Base-by-base conservation (phyloP, 2,797 vertebrate genomes). In the Myotis pilosus region DNA sequence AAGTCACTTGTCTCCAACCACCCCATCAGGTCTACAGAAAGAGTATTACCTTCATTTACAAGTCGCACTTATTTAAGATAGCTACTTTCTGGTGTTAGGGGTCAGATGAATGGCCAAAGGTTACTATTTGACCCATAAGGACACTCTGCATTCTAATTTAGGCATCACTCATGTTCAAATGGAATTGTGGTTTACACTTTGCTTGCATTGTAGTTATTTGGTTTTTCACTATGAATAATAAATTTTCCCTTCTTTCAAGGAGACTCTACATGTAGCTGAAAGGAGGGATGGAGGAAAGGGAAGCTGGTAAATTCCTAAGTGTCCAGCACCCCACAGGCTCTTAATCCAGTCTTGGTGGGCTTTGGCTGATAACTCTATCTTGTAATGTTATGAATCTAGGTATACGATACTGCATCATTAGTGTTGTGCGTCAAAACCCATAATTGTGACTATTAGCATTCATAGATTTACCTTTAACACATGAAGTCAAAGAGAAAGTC, bases 401-500 rank as follows among this genome's bases (percentile, higher is more conserved):
- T 74, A 91, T 81, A 41, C 0, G 13, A 91, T 75, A 89, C 19
- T 25, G 25, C 28, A 60, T 51, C 62, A 53, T 62, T 88, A 72
- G 28, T 76, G 11, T 33, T 78, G 44, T 90, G 3, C 2, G 3
- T 28, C 33, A n/a, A 90, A 78, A 80, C 41, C 38, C 22, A 64
- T 33, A 80, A 60, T 5, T 90, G 16, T 91, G 38, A 72, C 83
- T 62, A 92, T 60, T 80, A 84, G 38, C 60, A 87, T 71, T 38
- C 16, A 60, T 6, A 30, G 33, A 64, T 88, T 94, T 95, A 90
- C 69, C 51, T 94, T 95, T 51, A 86, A 80, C 28, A 68, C 23
- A 68, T 33, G 47, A 93, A 92, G 57, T 76, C 15, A 79, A 96
- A 94, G 19, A 94, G 53, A 86, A 93, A 96, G 19, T 36, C 62